Evolutionary conservation across 1,140 invertebrate species (phyloP), one percentile per base, ranked within the genome.

Genomic region (Bombus fervidus): DNA sequence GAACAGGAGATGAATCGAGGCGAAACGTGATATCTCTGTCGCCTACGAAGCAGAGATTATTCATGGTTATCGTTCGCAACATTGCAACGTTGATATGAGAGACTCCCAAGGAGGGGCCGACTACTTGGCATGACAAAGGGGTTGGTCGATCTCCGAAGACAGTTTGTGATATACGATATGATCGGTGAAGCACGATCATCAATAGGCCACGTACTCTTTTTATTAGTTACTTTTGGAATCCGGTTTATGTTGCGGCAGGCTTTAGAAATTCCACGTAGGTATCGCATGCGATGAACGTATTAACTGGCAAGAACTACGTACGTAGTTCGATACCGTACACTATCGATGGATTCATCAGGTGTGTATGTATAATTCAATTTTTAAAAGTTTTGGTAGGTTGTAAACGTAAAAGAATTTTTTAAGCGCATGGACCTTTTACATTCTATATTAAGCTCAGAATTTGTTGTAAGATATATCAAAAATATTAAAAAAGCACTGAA

Each of bases 1-100:
- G 83, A 87, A 74, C 76, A 74, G 66, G 39, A 89, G 84, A 89
- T 69, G 72, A 41, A 89, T 89, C 80, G 64, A 86, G 59, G 68
- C 77, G 87, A 62, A 89, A 81, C 73, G 66, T 62, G 85, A 84
- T 71, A 87, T 89, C 77, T 84, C 62, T 83, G 43, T 81, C 74
- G 80, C 57, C 39, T 74, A 41, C 59, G 77, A 87, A 59, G 64
- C 64, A 47, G 25, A 81, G 87, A 86, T 89, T 89, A 89, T 86
- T 89, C 76, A 64, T 66, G 74, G 47, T 69, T 80, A 86, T 73
- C 47, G 75, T 89, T 86, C 79, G 53, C 31, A 78, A 81, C 71
- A 59, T 59, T 80, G 41, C 59, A 18, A 28, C 59, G 22, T 3
- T 28, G 78, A 39, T 66, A 74, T 25, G 41, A 74, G 43, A n/a